These are phyloP conservation scores for Prionailurus viverrinus DNA, from an alignment of 2,113 vertebrate genomes.

Conservation along the genomic window DNA sequence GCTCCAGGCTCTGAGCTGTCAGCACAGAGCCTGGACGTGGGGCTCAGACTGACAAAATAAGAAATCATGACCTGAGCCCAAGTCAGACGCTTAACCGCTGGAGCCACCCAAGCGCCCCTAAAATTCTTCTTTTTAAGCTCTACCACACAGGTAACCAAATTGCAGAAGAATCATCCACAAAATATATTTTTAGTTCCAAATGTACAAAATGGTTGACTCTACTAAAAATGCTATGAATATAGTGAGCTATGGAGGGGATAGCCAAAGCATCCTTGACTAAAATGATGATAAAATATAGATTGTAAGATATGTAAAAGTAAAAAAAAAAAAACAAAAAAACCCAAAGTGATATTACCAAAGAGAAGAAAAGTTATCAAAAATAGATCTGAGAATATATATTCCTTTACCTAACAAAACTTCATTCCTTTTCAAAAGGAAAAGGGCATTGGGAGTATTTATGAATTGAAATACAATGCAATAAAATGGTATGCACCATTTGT, in stretches of 20 bases:
- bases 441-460: neutral
- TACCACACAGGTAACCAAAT: neutral
- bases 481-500: neutral
- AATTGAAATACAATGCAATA: neutral
- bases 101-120: neutral
- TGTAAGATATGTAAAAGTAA: neutral
- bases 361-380: neutral
- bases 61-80: too few relatives aligned
- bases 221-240: neutral
- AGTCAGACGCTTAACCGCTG: too few relatives aligned
- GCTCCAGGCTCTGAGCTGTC: too few relatives aligned
- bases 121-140: neutral
- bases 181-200: neutral
- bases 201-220: neutral
- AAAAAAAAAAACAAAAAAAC: neutral
- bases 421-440: neutral
- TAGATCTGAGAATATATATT: neutral
- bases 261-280: neutral
- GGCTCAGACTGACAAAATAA: too few relatives aligned
- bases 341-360: neutral
- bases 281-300: slow-evolving; percentile 6
- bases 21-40: too few relatives aligned
- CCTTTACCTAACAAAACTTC: neutral
- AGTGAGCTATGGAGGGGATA: neutral
- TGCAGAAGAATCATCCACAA: neutral